A percentile compares a stretch with the other conserved stretches of the same genome.
These are phyloP conservation scores for Phymorhynchus buccinoides DNA, from an alignment of 1,140 invertebrate genomes.

Conservation along the genomic window DNA sequence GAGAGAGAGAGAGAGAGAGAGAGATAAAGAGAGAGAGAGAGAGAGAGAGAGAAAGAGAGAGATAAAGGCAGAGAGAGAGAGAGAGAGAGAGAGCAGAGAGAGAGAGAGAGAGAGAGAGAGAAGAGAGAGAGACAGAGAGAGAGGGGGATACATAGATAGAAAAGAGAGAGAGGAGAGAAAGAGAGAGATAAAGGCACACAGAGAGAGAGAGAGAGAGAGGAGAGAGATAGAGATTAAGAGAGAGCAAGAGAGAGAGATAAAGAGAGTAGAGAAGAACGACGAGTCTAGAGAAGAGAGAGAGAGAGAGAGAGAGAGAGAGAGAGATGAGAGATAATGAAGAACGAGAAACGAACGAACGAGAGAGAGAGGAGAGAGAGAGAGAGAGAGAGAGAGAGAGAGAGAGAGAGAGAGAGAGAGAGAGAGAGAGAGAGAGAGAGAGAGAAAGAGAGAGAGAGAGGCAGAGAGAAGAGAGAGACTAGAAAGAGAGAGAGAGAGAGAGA, in stretches of 20 bases:
- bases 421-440: background rate
- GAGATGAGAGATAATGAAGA: background rate
- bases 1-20: background rate
- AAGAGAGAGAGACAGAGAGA: constrained; percentile 6
- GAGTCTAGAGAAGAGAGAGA: background rate
- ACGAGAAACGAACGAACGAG: too few species aligned
- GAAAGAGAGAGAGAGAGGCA: background rate
- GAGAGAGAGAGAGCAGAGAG: too few species aligned
- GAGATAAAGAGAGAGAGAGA: background rate
- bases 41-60: too few species aligned
- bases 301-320: background rate
- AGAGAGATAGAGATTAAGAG: too few species aligned
- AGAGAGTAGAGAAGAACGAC: background rate
- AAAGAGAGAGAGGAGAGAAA: background rate
- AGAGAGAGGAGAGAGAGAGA: too few species aligned
- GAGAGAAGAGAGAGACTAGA: background rate
- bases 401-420: constrained; percentile 15
- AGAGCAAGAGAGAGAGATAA: constrained; percentile 5
- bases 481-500: too few species aligned
- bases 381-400: constrained; percentile 27
- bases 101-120: constrained; percentile 19
- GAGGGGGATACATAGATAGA: background rate
- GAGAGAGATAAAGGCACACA: background rate
- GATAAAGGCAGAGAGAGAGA: too few species aligned
- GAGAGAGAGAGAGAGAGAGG: too few species aligned